Evolutionary conservation across 2,888 invertebrate genomes (phyloP), one percentile per base, ranked within the genome.

Genomic region (Epinotia demarniana): DNA sequence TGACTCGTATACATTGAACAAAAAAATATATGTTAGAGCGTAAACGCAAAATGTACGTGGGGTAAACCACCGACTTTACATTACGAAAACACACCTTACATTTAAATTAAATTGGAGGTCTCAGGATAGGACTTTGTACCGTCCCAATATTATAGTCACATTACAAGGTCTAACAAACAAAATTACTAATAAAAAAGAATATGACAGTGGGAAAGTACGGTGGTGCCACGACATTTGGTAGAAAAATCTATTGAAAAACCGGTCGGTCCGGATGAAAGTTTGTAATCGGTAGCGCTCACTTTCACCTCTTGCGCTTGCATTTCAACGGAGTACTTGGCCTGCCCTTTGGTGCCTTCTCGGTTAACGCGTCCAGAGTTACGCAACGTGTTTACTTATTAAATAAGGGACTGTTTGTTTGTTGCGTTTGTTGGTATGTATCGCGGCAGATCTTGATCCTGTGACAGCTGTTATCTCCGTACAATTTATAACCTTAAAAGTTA

Each of bases 181-280:
- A 61, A 60, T 49, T 13, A 49, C 2, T 46, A 18, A 61, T 6
- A 46, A 61, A 61, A 70, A 57, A n/a, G 9, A 72, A 19, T n/a
- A 27, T 72, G 57, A 69, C 64, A 67, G 58, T 58, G 57, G 49
- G 43, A 70, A 67, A 67, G 60, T 49, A 60, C 53, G 64, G 63
- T 57, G 68, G 60, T 69, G 60, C 62, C 53, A 63, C 43, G 78
- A 75, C 73, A 75, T 75, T 78, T 76, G 77, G 77, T 77, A 79
- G 80, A 85, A 86, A 86, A 89, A 85, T 81, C 80, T 77, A 84
- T 84, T 81, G 81, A 79, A 89, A 90, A 89, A 90, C 90, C 89
- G 86, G 90, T 89, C 85, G 81, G 82, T 85, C 87, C 83, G 87
- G 89, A 92, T 82, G 91, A 91, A 91, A 91, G 91, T 89, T 86